Conservation (phyloP, 1,140 invertebrate species). For the Aphelenchoides avenae region DNA sequence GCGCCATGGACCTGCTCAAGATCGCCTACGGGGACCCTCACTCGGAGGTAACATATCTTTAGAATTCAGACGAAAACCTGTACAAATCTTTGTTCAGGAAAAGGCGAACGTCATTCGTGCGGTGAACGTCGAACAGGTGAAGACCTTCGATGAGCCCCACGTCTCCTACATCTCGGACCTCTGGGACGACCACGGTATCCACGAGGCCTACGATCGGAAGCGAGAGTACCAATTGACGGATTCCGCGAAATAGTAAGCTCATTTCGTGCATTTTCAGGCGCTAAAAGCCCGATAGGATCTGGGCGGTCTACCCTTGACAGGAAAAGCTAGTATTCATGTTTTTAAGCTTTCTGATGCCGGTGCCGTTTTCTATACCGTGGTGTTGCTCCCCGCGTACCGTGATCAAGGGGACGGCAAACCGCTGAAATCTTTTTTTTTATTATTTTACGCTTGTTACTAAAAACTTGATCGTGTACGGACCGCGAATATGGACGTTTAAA, state of each 20-base stretch:
- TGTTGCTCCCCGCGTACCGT: too few species aligned
- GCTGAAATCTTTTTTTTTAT: too few species aligned
- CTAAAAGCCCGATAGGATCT: too few species aligned
- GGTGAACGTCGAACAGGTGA: constrained; percentile 97
- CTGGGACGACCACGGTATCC: constrained; percentile 92
- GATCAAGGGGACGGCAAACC: too few species aligned
- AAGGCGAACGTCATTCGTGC: constrained; percentile 87
- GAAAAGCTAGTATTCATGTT: too few species aligned
- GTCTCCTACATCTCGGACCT: constrained; percentile 92
- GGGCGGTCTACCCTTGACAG: too few species aligned
- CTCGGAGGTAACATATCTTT: constrained; percentile 68
- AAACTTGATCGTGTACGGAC: too few species aligned
- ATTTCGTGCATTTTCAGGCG: too few species aligned
- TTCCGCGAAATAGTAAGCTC: constrained; percentile 91
- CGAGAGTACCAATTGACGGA: constrained; percentile 99
- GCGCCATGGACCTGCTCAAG: constrained; percentile 96
- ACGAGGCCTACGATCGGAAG: constrained; percentile 96
- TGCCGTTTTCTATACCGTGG: too few species aligned
- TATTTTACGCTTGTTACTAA: too few species aligned
- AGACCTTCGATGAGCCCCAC: constrained; percentile 91
- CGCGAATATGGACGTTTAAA: not conserved
- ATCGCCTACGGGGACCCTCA: constrained; percentile 84
- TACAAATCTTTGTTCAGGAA: constrained; percentile 71
- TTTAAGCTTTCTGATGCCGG: too few species aligned
- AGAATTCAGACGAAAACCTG: not conserved